Base-by-base conservation (phyloP, 2,797 vertebrate species). In the Champsocephalus gunnari region DNA sequence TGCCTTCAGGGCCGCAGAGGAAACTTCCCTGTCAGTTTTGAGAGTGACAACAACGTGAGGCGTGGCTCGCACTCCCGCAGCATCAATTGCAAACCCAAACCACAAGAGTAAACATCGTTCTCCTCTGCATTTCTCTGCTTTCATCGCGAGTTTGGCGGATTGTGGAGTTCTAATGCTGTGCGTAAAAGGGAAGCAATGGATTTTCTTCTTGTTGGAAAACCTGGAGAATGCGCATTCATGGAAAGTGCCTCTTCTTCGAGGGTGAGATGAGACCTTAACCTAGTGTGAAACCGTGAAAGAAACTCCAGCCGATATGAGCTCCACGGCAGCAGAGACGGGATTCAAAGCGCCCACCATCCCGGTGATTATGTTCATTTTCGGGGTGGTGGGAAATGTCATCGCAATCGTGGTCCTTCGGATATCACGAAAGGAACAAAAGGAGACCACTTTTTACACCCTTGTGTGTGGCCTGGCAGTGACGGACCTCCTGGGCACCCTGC, bases 381-480 rank as follows among this genome's bases (percentile, higher is more conserved):
- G 98, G n/a, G 97, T 99, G 82, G 96, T 96, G 86, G 97, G 98
- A 4, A 99, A 99, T 75, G 94, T 97, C 62, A 95, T 96, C 10
- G 98, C 98, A 80, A 98, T 99, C 11, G 96, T 98, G 56, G 98
- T 99, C 12, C 94, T 99, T 43, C 96, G 96, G 71, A 97, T 98
- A 60, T 97, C 98, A 1, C 84, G 97, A 44, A 98, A 97, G 84
- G 97, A 99, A 81, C 96, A 98, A 81, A 99, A 99, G 83, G 98
- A 99, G 90, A 98, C 96, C 1, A 99, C 97, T 4, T 99, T 99
- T 87, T 99, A 99, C 90, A 97, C 97, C 0, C 86, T 99, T n/a
- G 97, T 99, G 11, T 99, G 97, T 9, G 98, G 98, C 1, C 92
- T 99, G 87, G 97, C 97, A 0, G 94, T 99, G 72, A 99, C 98